These are phyloP conservation scores for Poecilobothrus nobilitatus DNA, from an alignment of 2,888 invertebrate species.

Conservation along the genomic window DNA sequence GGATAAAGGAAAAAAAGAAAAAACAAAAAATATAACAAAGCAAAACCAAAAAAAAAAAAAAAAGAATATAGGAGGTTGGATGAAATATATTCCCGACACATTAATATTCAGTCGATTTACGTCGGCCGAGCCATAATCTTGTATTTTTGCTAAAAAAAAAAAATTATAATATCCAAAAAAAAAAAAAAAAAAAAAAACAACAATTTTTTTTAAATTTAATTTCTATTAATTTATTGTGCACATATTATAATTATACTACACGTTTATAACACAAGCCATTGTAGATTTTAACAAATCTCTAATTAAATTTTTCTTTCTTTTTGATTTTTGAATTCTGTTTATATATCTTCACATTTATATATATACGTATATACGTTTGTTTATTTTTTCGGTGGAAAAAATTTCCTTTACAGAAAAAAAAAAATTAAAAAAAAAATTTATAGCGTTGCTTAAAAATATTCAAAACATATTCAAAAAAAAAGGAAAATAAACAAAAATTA, in stretches of 20 bases:
- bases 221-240: slow-evolving; percentile 19
- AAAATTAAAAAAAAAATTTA: not conserved
- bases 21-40: slow-evolving; percentile 7
- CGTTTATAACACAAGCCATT: not conserved
- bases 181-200: not conserved
- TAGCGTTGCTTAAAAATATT: too few species aligned
- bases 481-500: too few species aligned
- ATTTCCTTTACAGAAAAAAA: too few species aligned
- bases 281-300: not conserved
- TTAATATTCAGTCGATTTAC: slow-evolving; percentile 37
- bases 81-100: slow-evolving; percentile 18
- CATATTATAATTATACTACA: too few species aligned
- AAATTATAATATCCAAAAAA: not conserved
- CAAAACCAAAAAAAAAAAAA: slow-evolving; percentile 11
- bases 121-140: slow-evolving; percentile 40
- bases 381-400: too few species aligned
- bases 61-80: slow-evolving; percentile 10
- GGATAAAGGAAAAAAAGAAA: not conserved
- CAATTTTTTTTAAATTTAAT: slow-evolving; percentile 12
- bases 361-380: too few species aligned
- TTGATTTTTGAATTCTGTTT: not conserved
- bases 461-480: too few species aligned
- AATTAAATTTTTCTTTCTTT: too few species aligned
- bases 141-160: slow-evolving; percentile 19
- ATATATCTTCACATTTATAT: not conserved